phyloP scores from a whole-genome alignment of 1,140 invertebrate species.

The Cecropterus lyciades region DNA sequence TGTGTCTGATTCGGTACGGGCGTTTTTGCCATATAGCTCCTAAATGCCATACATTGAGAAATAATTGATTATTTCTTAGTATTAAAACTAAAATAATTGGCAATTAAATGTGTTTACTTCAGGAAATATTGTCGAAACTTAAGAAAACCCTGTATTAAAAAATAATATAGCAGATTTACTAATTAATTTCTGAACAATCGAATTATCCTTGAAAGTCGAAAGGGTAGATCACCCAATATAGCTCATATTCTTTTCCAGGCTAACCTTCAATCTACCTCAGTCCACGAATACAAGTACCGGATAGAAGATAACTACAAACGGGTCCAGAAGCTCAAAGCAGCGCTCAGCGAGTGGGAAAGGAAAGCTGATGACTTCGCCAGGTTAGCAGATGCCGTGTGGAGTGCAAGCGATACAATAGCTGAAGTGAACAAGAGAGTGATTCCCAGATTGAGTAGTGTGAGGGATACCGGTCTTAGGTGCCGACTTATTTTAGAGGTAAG shows the following conservation, averaged over 20 bases:
- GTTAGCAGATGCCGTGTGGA: slow-evolving; percentile 70
- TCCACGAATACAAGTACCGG: slow-evolving; percentile 76
- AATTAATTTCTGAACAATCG: not conserved
- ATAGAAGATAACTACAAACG: slow-evolving; percentile 75
- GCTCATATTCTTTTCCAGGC: slow-evolving; percentile 52
- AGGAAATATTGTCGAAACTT: no score
- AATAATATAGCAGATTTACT: no score
- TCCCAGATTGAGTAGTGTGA: slow-evolving; percentile 50
- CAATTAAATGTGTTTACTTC: no score
- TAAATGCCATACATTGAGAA: no score
- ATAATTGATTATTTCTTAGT: no score
- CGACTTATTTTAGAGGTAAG: slow-evolving; percentile 66
- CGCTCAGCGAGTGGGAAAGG: slow-evolving; percentile 76
- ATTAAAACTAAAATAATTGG: no score
- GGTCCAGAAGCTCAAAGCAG: slow-evolving; percentile 56
- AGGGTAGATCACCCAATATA: no score
- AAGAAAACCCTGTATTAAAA: no score
- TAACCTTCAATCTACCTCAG: slow-evolving; percentile 71
- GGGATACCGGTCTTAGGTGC: slow-evolving; percentile 56
- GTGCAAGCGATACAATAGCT: slow-evolving; percentile 72
- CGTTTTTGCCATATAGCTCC: no score
- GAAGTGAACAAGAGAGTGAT: slow-evolving; percentile 53
- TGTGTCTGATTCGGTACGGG: slow-evolving; percentile 81
- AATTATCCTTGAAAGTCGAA: not conserved
- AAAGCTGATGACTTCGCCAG: slow-evolving; percentile 66